Percentiles rank a stretch among this genome's conserved stretches.
Evolutionary conservation across 2,113 vertebrate genomes (phyloP).

Genomic region (Colossoma macropomum): DNA sequence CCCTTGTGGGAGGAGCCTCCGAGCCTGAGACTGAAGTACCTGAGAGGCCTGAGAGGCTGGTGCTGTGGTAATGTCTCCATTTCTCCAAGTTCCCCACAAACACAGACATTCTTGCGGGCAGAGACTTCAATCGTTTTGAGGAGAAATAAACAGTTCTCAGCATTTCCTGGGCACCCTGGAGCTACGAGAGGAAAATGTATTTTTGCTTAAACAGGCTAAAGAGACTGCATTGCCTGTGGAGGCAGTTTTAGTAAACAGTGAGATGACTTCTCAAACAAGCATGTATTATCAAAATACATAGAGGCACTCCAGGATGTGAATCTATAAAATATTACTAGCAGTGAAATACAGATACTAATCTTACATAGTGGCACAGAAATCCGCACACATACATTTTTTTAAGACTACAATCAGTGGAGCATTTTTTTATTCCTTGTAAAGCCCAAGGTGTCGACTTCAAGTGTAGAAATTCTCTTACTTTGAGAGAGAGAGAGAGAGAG

Average conservation of each 20-base stretch:
- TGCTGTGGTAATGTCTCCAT: neutral
- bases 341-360: neutral
- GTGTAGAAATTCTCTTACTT: conserved; percentile 20
- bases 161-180: conserved; percentile 26
- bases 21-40: neutral
- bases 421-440: neutral
- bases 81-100: neutral
- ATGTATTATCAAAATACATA: conserved; percentile 35
- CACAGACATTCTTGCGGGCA: neutral
- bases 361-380: neutral
- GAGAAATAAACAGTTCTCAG: conserved; percentile 37
- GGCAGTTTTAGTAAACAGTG: conserved; percentile 10
- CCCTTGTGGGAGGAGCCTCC: neutral
- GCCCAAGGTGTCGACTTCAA: conserved; percentile 19
- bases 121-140: conserved; percentile 16
- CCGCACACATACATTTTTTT: neutral
- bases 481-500: neutral
- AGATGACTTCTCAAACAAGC: conserved; percentile 21
- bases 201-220: conserved; percentile 12
- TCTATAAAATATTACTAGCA: neutral
- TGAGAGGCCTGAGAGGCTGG: neutral
- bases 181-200: neutral
- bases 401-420: neutral
- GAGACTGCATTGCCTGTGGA: conserved; percentile 24
- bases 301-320: conserved; percentile 11